phyloP scores from a whole-genome alignment of 2,888 invertebrate species.

The Agrilus biguttatus region DNA sequence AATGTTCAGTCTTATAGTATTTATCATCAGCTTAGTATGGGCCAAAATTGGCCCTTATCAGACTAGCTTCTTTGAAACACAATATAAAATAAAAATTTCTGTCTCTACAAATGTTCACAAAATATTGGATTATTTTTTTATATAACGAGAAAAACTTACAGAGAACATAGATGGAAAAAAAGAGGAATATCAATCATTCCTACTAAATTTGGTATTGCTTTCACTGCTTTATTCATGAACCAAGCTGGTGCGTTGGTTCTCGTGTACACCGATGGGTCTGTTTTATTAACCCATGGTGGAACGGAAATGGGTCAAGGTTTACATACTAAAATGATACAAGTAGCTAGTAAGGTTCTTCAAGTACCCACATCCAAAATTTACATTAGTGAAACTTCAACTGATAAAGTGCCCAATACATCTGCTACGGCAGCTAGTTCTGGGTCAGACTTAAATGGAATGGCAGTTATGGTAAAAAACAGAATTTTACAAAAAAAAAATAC shows the following conservation, averaged over 20 bases:
- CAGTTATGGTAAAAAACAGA: conserved; percentile 45
- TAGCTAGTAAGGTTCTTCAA: conserved; percentile 59
- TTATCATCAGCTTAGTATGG: too few species aligned
- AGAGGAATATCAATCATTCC: conserved; percentile 71
- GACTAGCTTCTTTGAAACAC: neutral
- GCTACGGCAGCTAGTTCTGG: conserved; percentile 80
- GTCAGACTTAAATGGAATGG: conserved; percentile 87
- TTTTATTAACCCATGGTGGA: conserved; percentile 81
- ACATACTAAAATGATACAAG: conserved; percentile 91
- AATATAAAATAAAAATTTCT: too few species aligned
- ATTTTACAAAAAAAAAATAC: neutral
- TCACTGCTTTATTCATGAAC: conserved; percentile 60
- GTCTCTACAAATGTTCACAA: too few species aligned
- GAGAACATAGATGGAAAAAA: conserved; percentile 71
- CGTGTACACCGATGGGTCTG: conserved; percentile 79
- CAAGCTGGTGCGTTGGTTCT: conserved; percentile 80
- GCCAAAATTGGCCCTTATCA: too few species aligned
- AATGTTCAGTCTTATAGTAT: too few species aligned
- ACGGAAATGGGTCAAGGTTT: conserved; percentile 96
- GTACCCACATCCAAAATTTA: conserved; percentile 61
- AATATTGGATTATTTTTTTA: too few species aligned
- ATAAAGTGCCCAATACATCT: conserved; percentile 84
- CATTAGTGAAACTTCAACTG: conserved; percentile 71
- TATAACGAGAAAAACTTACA: conserved; percentile 23
- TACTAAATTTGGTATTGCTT: conserved; percentile 74